Conservation (phyloP, 2,888 invertebrate genomes). For the Dioctria rufipes region DNA sequence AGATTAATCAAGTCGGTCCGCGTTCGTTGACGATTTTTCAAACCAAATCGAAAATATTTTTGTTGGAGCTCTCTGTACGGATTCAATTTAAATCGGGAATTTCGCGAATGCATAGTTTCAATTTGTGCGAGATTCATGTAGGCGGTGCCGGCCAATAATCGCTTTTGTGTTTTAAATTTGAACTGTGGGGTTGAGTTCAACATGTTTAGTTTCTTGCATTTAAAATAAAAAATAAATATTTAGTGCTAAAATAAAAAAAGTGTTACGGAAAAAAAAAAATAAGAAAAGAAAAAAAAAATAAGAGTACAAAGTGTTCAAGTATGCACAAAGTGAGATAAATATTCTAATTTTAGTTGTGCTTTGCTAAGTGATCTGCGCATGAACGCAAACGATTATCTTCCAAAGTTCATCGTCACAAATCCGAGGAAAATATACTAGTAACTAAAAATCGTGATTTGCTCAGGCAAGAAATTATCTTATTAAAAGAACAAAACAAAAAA, state of each 20-base stretch:
- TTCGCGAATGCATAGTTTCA: no score
- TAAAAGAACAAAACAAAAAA: constrained; percentile 14
- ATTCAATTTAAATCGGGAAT: no score
- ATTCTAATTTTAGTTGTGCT: constrained; percentile 31
- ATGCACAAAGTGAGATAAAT: constrained; percentile 27
- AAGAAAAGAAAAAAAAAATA: not conserved
- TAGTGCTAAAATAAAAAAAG: no score
- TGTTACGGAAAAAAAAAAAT: no score
- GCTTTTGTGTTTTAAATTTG: not conserved
- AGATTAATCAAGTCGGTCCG: not conserved
- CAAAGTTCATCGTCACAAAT: constrained; percentile 21
- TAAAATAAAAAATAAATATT: no score
- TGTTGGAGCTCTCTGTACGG: no score
- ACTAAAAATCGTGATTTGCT: constrained; percentile 22
- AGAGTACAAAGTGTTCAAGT: not conserved
- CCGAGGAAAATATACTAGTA: not conserved
- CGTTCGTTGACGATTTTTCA: no score
- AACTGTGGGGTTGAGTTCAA: no score
- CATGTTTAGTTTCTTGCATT: no score
- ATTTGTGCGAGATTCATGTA: no score
- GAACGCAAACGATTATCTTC: constrained; percentile 18
- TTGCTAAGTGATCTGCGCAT: constrained; percentile 36
- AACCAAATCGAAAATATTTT: no score
- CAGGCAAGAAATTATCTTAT: constrained; percentile 12
- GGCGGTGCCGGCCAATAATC: constrained; percentile 15